A percentile compares a stretch with the other conserved stretches of the same genome.
Evolutionary conservation across 1,140 invertebrate species (phyloP).

Genomic region (Drosophila insularis): DNA sequence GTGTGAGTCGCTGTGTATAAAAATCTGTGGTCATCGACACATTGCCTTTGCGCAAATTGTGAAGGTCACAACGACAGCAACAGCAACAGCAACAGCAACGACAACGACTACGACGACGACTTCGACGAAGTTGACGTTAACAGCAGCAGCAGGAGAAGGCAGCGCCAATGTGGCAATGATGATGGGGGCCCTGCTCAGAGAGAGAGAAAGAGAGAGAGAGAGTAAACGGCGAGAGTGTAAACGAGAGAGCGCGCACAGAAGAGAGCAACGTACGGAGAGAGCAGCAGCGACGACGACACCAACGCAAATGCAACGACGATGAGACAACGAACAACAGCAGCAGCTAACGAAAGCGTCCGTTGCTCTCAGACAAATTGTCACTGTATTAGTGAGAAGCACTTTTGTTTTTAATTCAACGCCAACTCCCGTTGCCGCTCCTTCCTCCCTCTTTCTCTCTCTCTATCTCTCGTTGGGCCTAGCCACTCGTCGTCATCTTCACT

Average conservation of each 20-base stretch:
- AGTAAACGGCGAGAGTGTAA: neutral
- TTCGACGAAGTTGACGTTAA: slow-evolving; percentile 28
- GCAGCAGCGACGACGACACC: slow-evolving; percentile 17
- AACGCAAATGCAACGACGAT: slow-evolving; percentile 44
- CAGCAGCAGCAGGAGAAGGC: slow-evolving; percentile 27
- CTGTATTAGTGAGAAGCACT: slow-evolving; percentile 57
- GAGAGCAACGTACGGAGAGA: slow-evolving; percentile 8
- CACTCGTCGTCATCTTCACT: slow-evolving; percentile 11
- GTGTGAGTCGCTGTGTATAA: slow-evolving; percentile 68
- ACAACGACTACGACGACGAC: slow-evolving; percentile 35
- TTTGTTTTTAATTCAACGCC: slow-evolving; percentile 74
- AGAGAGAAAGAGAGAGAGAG: slow-evolving; percentile 5
- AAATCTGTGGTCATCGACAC: slow-evolving; percentile 83
- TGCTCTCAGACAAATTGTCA: slow-evolving; percentile 48
- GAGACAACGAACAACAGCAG: neutral
- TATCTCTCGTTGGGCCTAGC: neutral
- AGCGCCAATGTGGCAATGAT: slow-evolving; percentile 67
- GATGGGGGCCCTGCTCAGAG: slow-evolving; percentile 31
- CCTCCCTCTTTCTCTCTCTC: neutral
- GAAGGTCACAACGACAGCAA: slow-evolving; percentile 82
- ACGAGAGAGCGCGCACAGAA: neutral
- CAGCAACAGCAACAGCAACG: slow-evolving; percentile 36
- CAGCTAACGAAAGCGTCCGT: slow-evolving; percentile 58
- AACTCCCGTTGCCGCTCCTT: slow-evolving; percentile 17
- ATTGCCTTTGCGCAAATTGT: slow-evolving; percentile 83